A percentile compares a stretch with the other conserved stretches of the same genome.
phyloP scores from a whole-genome alignment of 1,140 invertebrate species.

The Cyclargus thomasi region DNA sequence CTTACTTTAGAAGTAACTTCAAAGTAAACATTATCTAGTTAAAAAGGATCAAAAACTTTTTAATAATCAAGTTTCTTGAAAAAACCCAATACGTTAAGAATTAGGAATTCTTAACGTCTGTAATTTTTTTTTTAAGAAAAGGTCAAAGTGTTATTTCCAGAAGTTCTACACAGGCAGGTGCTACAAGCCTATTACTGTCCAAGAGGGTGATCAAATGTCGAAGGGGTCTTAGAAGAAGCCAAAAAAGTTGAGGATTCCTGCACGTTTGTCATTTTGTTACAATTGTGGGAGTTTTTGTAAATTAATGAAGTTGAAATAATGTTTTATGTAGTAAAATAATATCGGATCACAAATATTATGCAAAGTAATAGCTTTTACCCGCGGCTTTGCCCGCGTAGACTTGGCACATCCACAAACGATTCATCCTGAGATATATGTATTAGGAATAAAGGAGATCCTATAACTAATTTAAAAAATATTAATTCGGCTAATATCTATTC shows the following conservation, averaged over 20 bases:
- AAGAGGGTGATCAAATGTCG: conserved; percentile 1
- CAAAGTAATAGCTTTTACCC: no score
- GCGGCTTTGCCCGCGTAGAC: no score
- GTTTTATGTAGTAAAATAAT: no score
- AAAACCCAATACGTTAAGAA: background rate
- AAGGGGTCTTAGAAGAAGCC: conserved; percentile 9
- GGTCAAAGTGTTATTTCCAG: background rate
- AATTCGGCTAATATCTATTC: no score
- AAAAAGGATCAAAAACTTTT: background rate
- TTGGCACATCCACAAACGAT: no score
- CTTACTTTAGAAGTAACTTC: no score
- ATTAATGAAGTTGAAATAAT: no score
- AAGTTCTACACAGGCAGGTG: background rate
- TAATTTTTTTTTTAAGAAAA: background rate
- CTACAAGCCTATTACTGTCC: background rate
- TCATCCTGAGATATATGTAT: no score
- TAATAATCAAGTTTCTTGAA: background rate
- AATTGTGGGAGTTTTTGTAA: background rate
- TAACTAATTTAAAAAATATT: no score
- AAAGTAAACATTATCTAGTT: background rate
- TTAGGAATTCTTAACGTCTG: background rate
- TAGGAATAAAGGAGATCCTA: no score
- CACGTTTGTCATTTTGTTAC: background rate
- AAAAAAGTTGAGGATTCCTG: conserved; percentile 3
- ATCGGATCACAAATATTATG: no score